phyloP scores from a whole-genome alignment of 2,888 invertebrate species.

The Brenthis daphne region DNA sequence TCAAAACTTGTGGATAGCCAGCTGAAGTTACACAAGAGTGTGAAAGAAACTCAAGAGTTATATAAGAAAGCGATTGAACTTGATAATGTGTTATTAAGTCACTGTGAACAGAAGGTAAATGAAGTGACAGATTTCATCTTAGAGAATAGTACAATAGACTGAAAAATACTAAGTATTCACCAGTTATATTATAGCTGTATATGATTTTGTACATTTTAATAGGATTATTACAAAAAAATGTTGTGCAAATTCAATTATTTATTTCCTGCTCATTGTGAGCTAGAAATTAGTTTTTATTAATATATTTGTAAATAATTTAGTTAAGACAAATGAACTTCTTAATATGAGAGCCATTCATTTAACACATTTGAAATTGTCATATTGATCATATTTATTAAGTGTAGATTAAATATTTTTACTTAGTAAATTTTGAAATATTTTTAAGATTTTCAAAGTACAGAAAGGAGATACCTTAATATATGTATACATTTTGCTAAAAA shows the following conservation, averaged over 20 bases:
- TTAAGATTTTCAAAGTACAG: too few species aligned
- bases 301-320: conserved; percentile 2
- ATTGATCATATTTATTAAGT: too few species aligned
- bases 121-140: conserved; percentile 65
- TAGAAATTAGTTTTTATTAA: neutral
- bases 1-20: conserved; percentile 65
- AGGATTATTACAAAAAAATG: too few species aligned
- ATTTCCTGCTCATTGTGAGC: too few species aligned
- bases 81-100: conserved; percentile 58
- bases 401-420: too few species aligned
- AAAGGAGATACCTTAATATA: too few species aligned
- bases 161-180: conserved; percentile 15
- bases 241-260: too few species aligned
- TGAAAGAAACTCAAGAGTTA: conserved; percentile 56
- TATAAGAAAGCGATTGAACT: conserved; percentile 56
- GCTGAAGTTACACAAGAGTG: conserved; percentile 59
- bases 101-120: conserved; percentile 58
- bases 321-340: neutral
- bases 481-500: too few species aligned
- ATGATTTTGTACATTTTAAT: conserved; percentile 5
- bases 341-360: neutral
- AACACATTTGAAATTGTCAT: neutral
- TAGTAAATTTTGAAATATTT: too few species aligned
- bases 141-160: conserved; percentile 64
- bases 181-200: conserved; percentile 1